Conservation (phyloP, 2,888 invertebrate species). For the Colostygia pectinataria region DNA sequence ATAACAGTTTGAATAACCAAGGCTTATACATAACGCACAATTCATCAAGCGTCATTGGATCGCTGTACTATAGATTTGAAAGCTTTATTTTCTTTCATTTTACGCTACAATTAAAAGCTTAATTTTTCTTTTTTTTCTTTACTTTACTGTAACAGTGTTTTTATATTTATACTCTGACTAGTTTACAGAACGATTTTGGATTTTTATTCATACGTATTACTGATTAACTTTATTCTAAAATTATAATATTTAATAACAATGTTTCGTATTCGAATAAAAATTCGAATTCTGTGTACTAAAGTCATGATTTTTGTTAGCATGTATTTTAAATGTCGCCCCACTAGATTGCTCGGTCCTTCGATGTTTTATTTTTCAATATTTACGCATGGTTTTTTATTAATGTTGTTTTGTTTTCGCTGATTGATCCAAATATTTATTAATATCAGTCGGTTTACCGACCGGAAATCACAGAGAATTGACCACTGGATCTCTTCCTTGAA, state of each 20-base stretch:
- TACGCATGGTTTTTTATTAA: constrained; percentile 66
- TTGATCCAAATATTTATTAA: constrained; percentile 45
- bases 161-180: constrained; percentile 43
- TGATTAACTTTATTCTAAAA: not conserved
- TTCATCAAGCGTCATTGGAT: constrained; percentile 66
- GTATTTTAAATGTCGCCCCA: constrained; percentile 63
- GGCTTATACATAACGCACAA: constrained; percentile 67
- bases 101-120: constrained; percentile 69
- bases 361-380: constrained; percentile 50
- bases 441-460: constrained; percentile 2
- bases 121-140: constrained; percentile 60
- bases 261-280: constrained; percentile 5
- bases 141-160: constrained; percentile 70
- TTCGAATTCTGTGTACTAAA: constrained; percentile 37
- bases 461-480: too few species aligned
- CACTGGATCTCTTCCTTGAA: too few species aligned
- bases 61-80: constrained; percentile 76
- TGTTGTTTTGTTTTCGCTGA: constrained; percentile 67
- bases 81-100: constrained; percentile 72
- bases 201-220: constrained; percentile 10
- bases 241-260: not conserved
- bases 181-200: constrained; percentile 41
- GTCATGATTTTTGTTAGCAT: constrained; percentile 63
- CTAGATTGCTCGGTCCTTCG: constrained; percentile 68
- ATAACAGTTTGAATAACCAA: constrained; percentile 73